A percentile compares a stretch with the other conserved stretches of the same genome.
Conservation (phyloP, 2,797 vertebrate genomes). For the Rhinoraja longicauda region DNA sequence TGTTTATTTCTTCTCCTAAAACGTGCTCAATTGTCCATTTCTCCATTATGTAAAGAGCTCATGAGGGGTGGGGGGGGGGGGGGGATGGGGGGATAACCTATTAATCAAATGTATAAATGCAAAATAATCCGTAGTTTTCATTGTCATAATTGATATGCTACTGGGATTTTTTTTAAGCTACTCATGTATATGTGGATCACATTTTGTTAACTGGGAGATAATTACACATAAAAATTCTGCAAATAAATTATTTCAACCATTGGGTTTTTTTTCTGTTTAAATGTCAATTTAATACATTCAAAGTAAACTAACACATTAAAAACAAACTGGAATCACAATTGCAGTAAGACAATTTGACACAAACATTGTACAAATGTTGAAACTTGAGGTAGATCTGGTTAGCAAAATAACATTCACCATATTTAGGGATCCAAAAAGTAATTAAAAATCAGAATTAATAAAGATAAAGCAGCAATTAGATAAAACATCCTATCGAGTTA, state of each 20-base stretch:
- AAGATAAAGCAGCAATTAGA: conserved; percentile 55
- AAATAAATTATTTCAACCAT: conserved; percentile 39
- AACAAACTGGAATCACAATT: conserved; percentile 71
- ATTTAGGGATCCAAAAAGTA: conserved; percentile 62
- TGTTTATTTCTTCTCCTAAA: background rate
- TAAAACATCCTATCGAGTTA: conserved; percentile 70
- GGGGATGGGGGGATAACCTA: too few species aligned
- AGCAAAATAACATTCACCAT: conserved; percentile 71
- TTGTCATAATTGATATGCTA: too few species aligned
- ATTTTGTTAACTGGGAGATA: background rate
- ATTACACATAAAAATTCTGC: background rate
- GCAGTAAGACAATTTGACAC: conserved; percentile 58
- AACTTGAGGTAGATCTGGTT: conserved; percentile 90
- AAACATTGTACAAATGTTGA: conserved; percentile 56
- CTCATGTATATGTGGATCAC: too few species aligned
- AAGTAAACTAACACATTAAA: conserved; percentile 55
- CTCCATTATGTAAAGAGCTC: background rate
- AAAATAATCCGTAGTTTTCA: too few species aligned
- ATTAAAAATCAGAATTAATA: conserved; percentile 50
- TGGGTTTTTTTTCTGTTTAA: conserved; percentile 31
- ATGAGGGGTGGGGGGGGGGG: background rate
- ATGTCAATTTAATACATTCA: conserved; percentile 40
- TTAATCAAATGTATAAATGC: too few species aligned
- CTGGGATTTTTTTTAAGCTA: too few species aligned
- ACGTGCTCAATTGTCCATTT: background rate